These are phyloP conservation scores for Laothoe populi DNA, from an alignment of 2,888 invertebrate species.

Conservation along the genomic window DNA sequence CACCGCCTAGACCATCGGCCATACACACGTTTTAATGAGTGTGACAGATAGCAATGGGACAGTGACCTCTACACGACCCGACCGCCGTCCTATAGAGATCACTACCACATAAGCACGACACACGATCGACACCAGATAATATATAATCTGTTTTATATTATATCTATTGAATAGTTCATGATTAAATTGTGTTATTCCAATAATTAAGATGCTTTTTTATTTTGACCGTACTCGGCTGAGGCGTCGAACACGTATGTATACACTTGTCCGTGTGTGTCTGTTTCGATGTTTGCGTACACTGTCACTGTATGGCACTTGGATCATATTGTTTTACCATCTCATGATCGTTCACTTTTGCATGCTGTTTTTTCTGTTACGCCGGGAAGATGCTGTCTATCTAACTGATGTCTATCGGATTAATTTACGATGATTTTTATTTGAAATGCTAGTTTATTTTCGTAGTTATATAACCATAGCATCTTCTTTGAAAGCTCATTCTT, in stretches of 20 bases:
- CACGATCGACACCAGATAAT: constrained; percentile 76
- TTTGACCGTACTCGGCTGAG: constrained; percentile 84
- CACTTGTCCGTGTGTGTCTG: constrained; percentile 82
- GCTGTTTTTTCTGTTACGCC: constrained; percentile 58
- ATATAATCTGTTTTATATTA: constrained; percentile 83
- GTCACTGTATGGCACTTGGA: constrained; percentile 76
- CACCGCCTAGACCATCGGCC: constrained; percentile 78
- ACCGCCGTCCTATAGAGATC: constrained; percentile 58
- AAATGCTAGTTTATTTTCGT: constrained; percentile 17
- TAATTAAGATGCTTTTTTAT: constrained; percentile 84
- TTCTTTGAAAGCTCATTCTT: constrained; percentile 22
- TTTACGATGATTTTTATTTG: not conserved
- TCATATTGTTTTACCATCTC: constrained; percentile 64
- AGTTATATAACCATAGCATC: constrained; percentile 11
- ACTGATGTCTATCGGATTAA: constrained; percentile 12
- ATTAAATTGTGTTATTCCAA: constrained; percentile 85
- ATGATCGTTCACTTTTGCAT: constrained; percentile 77
- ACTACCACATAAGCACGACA: constrained; percentile 79
- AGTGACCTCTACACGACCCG: constrained; percentile 64
- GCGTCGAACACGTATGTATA: constrained; percentile 84
- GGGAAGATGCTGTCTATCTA: constrained; percentile 53
- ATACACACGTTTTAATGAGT: constrained; percentile 72
- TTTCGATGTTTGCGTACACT: constrained; percentile 82
- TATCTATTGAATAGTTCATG: constrained; percentile 81
- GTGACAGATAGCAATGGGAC: constrained; percentile 75